Evolutionary conservation across 2,797 vertebrate species (phyloP), one percentile per base, ranked within the genome.

Genomic region (Hydrolagus colliei): DNA sequence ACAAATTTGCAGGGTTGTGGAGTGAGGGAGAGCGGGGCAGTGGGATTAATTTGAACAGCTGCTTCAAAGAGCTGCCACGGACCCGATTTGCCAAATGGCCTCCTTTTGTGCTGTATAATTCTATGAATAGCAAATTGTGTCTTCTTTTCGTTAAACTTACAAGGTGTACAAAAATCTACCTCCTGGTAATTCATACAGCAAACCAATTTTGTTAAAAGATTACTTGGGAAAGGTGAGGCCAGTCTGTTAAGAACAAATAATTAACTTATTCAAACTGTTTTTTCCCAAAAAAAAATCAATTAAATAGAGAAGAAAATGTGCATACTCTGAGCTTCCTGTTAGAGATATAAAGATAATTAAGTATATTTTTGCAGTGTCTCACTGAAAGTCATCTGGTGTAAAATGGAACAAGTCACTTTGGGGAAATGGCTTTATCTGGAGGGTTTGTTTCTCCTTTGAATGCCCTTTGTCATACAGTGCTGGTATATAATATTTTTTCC

Each of bases 401-500:
- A 90, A 90, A 86, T 89, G 86, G 89, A 90, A 86, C 90, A 89
- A 65, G 67, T 78, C 87, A 85, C 89, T 88, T 88, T 32, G 65
- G 90, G 89, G 90, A 90, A 87, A 87, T 86, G 87, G 88, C 89
- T 88, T 90, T 88, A 86, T 88, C 88, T 89, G 88, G 88, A 89
- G 88, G 88, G 88, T 87, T 89, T 89, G 89, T 88, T 89, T 90
- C 87, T 88, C 90, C 89, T 90, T 89, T 65, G 88, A 88, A 87
- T 63, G 87, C 87, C 90, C 89, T 90, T 89, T 52, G 75, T 22
- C 62, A 0, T 52, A 12, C 10, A 10, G 41, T 35, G 61, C 22
- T 86, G 77, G 32, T 65, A 82, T 35, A 71, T 52, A 32, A 71
- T 52, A 32, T 52, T 52, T 52, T 52, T 65, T 35, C 68, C 78